Evolutionary conservation across 1,140 invertebrate genomes (phyloP).

Genomic region (Leptinotarsa texana): DNA sequence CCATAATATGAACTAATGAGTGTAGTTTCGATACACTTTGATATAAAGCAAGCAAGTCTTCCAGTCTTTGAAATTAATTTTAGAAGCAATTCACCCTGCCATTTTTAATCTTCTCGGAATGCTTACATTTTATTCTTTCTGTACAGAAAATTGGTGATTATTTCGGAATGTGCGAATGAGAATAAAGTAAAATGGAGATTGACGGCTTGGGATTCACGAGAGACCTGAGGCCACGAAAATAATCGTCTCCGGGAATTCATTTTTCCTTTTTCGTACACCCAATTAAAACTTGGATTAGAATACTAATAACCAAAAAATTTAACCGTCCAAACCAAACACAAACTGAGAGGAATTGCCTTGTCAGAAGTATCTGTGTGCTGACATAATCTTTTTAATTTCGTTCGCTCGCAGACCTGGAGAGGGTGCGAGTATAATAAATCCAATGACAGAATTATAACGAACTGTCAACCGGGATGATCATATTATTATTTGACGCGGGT

Average conservation of each 20-base stretch:
- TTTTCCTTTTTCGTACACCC: not conserved
- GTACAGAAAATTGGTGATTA: too few species aligned
- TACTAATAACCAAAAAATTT: not conserved
- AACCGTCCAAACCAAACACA: conserved; percentile 1
- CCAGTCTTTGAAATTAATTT: too few species aligned
- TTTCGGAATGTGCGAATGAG: too few species aligned
- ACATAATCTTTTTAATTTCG: conserved; percentile 9
- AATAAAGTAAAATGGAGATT: too few species aligned
- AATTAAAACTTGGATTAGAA: not conserved
- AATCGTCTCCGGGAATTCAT: not conserved
- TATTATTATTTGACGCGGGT: not conserved
- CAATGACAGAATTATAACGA: conserved; percentile 15
- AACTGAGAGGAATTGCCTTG: not conserved
- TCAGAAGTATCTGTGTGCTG: not conserved
- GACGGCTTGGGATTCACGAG: too few species aligned
- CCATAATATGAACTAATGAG: too few species aligned
- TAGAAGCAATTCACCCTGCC: too few species aligned
- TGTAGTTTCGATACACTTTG: too few species aligned
- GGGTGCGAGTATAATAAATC: not conserved
- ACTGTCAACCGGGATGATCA: not conserved
- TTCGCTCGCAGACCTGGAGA: not conserved
- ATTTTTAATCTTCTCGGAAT: too few species aligned
- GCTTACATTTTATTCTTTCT: too few species aligned
- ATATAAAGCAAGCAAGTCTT: too few species aligned
- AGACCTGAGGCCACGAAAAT: not conserved